Evolutionary conservation across 1,140 invertebrate species (phyloP), one percentile per base, ranked within the genome.

Genomic region (Piezodorus guildinii): DNA sequence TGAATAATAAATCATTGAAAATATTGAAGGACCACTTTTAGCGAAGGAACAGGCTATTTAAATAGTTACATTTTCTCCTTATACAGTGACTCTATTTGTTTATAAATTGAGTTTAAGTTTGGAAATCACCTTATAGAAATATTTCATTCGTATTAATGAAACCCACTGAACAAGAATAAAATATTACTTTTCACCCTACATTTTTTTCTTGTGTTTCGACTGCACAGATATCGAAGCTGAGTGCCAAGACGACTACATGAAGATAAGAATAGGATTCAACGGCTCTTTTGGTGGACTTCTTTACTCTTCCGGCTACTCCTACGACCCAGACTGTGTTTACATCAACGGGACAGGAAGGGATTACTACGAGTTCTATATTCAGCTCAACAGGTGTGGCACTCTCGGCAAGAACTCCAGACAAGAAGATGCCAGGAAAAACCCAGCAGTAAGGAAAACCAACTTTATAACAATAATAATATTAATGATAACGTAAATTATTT

Each of bases 241-340:
- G 73, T 95, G 92, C 72, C 91, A 94, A 74, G 91, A 94, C 72
- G 91, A 95, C 73, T 93, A 91, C 73, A 95, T 95, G 91, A 94
- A 94, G 75, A 94, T 94, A 56, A 78, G 88, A 52, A 85, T 94
- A 30, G 87, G 87, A 10, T 94, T 94, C 75, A 94, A 95, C 75
- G 91, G 91, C 21, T 91, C 90, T 0, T 95, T 95, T 73, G 80
- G 81, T 27, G 92, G 92, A 23, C 76, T 94, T 9, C 82, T 95
- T 3, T 95, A 95, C 75, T 94, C 90, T 1, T 89, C 91, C 0
- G 91, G 91, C 58, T 96, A 94, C 76, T 90, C 91, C 0, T 93
- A 94, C 71, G 91, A 95, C 74, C 87, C 88, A 0, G 90, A 93
- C 72, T 96, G 92, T 72, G 91, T 96, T 80, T 96, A 94, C 75